phyloP scores from a whole-genome alignment of 2,888 invertebrate genomes.

The Leptinotarsa juncta region DNA sequence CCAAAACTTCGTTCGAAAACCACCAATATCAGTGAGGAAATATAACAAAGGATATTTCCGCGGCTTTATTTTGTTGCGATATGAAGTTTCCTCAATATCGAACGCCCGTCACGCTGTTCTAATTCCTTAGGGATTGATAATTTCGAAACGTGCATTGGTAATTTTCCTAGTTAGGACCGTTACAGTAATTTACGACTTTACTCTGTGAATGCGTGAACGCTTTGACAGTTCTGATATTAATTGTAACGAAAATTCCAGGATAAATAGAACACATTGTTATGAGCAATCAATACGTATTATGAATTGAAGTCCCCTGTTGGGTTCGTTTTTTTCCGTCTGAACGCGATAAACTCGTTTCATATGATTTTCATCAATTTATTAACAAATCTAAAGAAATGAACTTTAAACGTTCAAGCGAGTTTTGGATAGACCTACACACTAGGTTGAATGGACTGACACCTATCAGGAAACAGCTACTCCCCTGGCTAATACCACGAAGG shows the following conservation, averaged over 20 bases:
- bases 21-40: background rate
- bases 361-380: no score
- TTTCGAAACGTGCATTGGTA: background rate
- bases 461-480: no score
- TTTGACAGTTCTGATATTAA: constrained; percentile 1
- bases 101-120: background rate
- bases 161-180: background rate
- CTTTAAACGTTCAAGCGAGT: no score
- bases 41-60: background rate
- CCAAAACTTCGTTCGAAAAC: background rate
- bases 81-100: background rate
- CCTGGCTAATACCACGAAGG: no score
- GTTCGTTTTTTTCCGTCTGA: no score
- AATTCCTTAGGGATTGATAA: background rate
- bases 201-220: background rate
- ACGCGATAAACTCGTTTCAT: no score
- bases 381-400: no score
- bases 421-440: no score
- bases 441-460: no score
- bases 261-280: background rate
- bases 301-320: background rate
- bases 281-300: background rate
- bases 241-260: background rate
- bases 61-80: background rate
- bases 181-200: background rate